Base-by-base conservation (phyloP, 2,113 vertebrate genomes). In the Rhinoderma darwinii region DNA sequence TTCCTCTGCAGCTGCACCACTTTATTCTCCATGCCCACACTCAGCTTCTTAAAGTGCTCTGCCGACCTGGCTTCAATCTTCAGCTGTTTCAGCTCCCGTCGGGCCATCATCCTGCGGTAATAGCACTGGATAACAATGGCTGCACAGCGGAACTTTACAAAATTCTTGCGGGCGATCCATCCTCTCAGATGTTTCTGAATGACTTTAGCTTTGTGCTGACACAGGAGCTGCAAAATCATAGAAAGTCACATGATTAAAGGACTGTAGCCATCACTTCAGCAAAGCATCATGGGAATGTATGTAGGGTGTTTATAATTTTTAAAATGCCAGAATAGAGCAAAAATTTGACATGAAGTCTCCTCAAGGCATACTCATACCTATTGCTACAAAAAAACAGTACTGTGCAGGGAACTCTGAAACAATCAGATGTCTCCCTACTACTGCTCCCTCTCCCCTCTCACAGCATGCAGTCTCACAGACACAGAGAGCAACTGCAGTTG, bases 1-100 rank as follows among this genome's bases (percentile, higher is more conserved):
- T 97, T 99, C 89, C 96, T 96, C 90, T 98, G 97, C 22, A 99
- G 95, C 90, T 99, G 97, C 0, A 99, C 96, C 25, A 99, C 97
- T 90, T 99, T 99, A 91, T 98, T 99, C 94, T 99, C 98, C 98
- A 99, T 99, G 80, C 98, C 98, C 0, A 95, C 91, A 43, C 97
- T 98, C 90, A 99, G 97, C 5, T 96, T 97, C 90, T 96, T 98
- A 68, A 98, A 93, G 84, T 96, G 96, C 81, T 98, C 76, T 0
- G 92, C 96, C 0, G 97, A 97, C n/a, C 96, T 94, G 0, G 98
- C 97, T 32, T 98, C 97, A 0, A 98, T 97, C 94, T 95, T 98
- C 44, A 98, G 96, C 1, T 94, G 93, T 89, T 96, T 94, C n/a
- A 98, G 91, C 88, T 94, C 92, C 1, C 89, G 92, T n/a, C 81